Conservation (phyloP, 2,113 vertebrate species). For the Pleuronectes platessa region DNA sequence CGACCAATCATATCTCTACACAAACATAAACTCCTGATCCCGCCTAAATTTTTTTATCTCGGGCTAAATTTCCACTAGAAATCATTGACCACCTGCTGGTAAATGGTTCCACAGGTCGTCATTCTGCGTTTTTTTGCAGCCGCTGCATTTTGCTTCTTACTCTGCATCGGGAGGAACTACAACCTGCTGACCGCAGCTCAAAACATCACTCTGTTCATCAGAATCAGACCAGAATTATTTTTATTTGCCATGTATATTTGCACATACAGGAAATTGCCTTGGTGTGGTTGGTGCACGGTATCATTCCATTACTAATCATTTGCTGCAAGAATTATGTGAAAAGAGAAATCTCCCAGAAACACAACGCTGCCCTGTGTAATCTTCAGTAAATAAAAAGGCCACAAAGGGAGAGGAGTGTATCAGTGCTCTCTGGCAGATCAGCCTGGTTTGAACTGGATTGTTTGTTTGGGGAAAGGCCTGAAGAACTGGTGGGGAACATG, state of each 20-base stretch:
- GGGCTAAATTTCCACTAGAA: constrained; percentile 41
- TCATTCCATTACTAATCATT: constrained; percentile 24
- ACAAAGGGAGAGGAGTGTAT: not conserved
- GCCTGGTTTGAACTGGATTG: constrained; percentile 47
- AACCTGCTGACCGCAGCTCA: constrained; percentile 47
- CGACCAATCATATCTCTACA: constrained; percentile 11
- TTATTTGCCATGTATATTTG: no score
- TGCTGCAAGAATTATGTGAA: constrained; percentile 5
- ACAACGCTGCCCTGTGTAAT: not conserved
- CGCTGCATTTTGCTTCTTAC: constrained; percentile 29
- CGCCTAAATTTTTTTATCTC: constrained; percentile 13
- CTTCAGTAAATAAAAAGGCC: constrained; percentile 9
- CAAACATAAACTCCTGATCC: constrained; percentile 44
- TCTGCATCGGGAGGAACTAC: constrained; percentile 18
- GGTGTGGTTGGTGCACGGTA: not conserved
- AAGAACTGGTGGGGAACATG: not conserved
- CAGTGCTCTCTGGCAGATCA: not conserved
- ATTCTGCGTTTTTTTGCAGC: constrained; percentile 44
- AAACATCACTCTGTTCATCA: constrained; percentile 11
- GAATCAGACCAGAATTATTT: not conserved
- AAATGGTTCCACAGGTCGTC: constrained; percentile 48
- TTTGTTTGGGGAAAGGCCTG: constrained; percentile 48
- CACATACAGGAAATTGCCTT: no score
- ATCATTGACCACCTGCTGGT: constrained; percentile 53
- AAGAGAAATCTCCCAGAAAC: constrained; percentile 15